phyloP scores from a whole-genome alignment of 2,113 vertebrate genomes.

The Rhinoderma darwinii region DNA sequence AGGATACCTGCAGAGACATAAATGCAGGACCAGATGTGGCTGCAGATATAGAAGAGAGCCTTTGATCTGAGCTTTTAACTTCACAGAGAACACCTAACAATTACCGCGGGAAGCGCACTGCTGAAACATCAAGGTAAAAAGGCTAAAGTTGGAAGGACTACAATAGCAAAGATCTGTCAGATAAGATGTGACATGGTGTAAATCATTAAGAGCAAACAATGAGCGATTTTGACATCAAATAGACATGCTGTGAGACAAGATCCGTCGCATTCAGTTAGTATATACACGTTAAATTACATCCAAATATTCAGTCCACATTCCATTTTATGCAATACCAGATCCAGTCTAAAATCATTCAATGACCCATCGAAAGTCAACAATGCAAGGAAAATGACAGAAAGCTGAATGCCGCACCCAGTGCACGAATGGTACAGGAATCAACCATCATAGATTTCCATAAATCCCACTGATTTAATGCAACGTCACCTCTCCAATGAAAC shows the following conservation, averaged over 20 bases:
- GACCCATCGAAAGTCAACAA: neutral
- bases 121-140: constrained; percentile 34
- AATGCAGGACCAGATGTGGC: neutral
- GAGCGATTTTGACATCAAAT: neutral
- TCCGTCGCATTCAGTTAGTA: neutral
- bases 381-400: no score
- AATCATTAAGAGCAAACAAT: neutral
- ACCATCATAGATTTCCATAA: neutral
- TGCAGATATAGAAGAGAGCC: neutral
- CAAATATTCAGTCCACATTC: no score
- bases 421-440: neutral
- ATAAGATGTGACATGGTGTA: neutral
- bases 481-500: no score
- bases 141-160: neutral
- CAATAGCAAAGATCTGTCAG: neutral
- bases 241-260: neutral
- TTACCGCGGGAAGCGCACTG: neutral
- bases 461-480: no score
- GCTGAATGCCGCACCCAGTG: no score
- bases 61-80: constrained; percentile 21
- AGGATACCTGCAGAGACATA: constrained; percentile 27
- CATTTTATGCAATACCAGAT: neutral
- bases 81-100: neutral
- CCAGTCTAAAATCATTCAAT: neutral
- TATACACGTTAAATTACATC: neutral